Evolutionary conservation across 2,888 invertebrate genomes (phyloP).

Genomic region (Piscicola geometra): DNA sequence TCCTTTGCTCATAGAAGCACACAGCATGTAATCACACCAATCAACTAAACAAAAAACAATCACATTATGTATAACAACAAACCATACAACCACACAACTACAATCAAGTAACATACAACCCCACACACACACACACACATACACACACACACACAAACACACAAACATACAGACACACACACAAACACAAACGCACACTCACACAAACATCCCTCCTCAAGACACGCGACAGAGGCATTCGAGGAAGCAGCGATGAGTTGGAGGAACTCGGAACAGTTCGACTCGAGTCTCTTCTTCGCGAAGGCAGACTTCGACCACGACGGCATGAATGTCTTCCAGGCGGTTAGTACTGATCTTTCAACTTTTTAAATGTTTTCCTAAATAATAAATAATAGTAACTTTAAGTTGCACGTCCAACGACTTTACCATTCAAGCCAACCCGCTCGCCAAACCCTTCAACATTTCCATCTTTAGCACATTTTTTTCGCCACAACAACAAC

Average conservation of each 20-base stretch:
- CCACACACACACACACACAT: no score
- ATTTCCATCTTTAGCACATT: not conserved
- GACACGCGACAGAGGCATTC: slow-evolving; percentile 2
- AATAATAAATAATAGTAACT: no score
- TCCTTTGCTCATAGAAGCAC: no score
- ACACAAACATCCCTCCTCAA: not conserved
- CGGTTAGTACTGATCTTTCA: not conserved
- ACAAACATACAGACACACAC: no score
- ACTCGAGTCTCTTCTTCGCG: slow-evolving; percentile 16
- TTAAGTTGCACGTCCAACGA: no score
- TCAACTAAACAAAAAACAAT: no score
- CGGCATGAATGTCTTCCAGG: slow-evolving; percentile 13
- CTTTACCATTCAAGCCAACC: no score
- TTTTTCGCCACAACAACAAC: not conserved
- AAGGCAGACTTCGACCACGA: not conserved
- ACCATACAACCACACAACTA: no score
- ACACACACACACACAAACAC: no score
- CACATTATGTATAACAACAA: no score
- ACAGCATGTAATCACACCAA: no score
- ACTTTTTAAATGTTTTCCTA: not conserved
- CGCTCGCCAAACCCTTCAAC: not conserved
- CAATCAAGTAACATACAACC: no score
- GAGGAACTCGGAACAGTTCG: slow-evolving; percentile 15
- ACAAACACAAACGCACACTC: not conserved
- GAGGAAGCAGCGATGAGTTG: not conserved